Conservation (phyloP, 2,797 vertebrate species). For the Malurus leucopterus region DNA sequence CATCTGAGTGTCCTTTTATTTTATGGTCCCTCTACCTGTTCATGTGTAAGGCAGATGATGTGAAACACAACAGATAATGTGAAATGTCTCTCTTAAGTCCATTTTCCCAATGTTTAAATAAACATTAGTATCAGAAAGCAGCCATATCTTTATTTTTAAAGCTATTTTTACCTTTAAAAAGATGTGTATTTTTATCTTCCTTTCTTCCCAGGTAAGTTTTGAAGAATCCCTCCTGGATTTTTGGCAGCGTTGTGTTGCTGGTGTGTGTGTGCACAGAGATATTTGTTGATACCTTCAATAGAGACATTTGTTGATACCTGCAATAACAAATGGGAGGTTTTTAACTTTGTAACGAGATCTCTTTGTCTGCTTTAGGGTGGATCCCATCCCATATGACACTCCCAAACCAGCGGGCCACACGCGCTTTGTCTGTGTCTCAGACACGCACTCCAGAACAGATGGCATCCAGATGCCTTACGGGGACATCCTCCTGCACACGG, state of each 20-base stretch:
- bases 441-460: slow-evolving; percentile 97
- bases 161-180: too few relatives aligned
- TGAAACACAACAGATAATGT: background rate
- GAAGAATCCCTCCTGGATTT: background rate
- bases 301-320: slow-evolving; percentile 23
- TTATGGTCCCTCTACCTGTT: background rate
- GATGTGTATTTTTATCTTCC: background rate
- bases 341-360: slow-evolving; percentile 68
- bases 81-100: background rate
- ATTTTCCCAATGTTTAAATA: background rate
- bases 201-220: slow-evolving; percentile 45
- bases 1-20: background rate
- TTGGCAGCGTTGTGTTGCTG: background rate
- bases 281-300: background rate
- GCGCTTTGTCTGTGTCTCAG: slow-evolving; percentile 94
- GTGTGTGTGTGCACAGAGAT: rapidly evolving
- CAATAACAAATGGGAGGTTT: slow-evolving; percentile 42
- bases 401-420: slow-evolving; percentile 95
- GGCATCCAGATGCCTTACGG: slow-evolving; percentile 99
- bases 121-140: background rate
- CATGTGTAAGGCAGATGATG: background rate
- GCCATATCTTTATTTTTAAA: background rate
- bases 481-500: slow-evolving; percentile 95
- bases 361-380: slow-evolving; percentile 82
- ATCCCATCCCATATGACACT: slow-evolving; percentile 93